Evolutionary conservation across 2,888 invertebrate species (phyloP).

Genomic region (Tillus elongatus): DNA sequence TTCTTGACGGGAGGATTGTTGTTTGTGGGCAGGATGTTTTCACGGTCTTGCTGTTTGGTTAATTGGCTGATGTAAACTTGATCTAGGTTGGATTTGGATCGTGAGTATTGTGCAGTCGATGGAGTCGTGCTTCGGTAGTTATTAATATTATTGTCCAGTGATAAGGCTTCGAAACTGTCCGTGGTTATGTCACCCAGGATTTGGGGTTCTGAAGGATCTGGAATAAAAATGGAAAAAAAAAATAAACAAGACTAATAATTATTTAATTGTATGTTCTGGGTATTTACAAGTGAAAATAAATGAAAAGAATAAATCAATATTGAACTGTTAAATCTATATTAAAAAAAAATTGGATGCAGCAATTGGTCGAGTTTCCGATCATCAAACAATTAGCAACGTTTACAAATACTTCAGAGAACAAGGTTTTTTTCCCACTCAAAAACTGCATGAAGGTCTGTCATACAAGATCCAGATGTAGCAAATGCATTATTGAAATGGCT

Average conservation of each 20-base stretch:
- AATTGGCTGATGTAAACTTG: constrained; percentile 34
- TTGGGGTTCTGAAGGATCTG: constrained; percentile 46
- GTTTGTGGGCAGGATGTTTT: constrained; percentile 32
- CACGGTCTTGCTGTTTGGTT: constrained; percentile 32
- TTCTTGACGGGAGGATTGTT: constrained; percentile 19
- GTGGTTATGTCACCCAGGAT: constrained; percentile 32
- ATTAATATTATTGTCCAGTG: constrained; percentile 37
- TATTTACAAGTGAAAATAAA: no score
- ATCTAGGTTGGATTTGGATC: constrained; percentile 41
- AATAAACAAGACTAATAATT: no score
- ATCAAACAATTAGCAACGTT: no score
- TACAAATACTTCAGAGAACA: no score
- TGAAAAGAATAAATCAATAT: no score
- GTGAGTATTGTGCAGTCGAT: constrained; percentile 32
- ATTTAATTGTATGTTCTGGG: neutral
- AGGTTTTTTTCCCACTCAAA: no score
- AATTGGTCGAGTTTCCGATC: no score
- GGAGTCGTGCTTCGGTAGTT: constrained; percentile 30
- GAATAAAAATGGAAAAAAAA: constrained; percentile 23
- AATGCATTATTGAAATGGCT: no score
- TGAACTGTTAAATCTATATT: no score
- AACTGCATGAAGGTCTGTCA: no score
- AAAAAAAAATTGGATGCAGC: no score
- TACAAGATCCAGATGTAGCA: no score
- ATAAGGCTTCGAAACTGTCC: constrained; percentile 37